Percentiles rank a stretch among this genome's conserved stretches.
Evolutionary conservation across 2,113 vertebrate species (phyloP).

Genomic region (Sporophila hypoxantha): DNA sequence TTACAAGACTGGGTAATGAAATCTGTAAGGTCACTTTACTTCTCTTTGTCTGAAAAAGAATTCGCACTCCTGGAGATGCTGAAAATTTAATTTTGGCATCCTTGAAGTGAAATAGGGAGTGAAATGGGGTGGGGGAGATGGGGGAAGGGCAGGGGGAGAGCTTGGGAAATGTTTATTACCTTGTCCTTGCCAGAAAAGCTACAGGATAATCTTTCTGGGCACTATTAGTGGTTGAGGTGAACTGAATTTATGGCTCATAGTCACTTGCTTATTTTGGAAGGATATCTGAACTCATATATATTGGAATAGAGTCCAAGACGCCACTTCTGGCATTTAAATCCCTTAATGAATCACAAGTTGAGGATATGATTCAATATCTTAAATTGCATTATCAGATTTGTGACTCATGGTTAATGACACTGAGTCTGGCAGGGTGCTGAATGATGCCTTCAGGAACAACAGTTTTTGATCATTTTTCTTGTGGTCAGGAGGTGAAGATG

Average conservation of each 20-base stretch:
- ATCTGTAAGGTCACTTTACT: neutral
- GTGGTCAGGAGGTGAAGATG: neutral
- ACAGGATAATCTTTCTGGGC: neutral
- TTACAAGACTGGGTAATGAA: neutral
- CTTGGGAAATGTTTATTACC: neutral
- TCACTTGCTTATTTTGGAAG: slow-evolving; percentile 40
- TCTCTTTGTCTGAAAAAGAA: neutral
- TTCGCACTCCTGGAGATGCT: neutral
- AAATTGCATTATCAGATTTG: slow-evolving; percentile 23
- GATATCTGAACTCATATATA: neutral
- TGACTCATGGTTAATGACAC: slow-evolving; percentile 25
- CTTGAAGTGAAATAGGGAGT: neutral
- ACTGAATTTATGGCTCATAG: slow-evolving; percentile 21
- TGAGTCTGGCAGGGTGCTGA: neutral
- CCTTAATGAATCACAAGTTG: slow-evolving; percentile 1
- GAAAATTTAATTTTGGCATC: neutral
- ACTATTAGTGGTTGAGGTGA: neutral
- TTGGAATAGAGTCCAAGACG: neutral
- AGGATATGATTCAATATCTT: slow-evolving; percentile 29
- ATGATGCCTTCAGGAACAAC: neutral
- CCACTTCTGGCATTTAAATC: slow-evolving; percentile 1
- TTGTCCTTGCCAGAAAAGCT: neutral
- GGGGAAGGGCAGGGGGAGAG: neutral
- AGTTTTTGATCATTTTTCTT: neutral
- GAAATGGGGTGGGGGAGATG: neutral